Evolutionary conservation across 2,888 invertebrate species (phyloP).

Genomic region (Boloria selene): DNA sequence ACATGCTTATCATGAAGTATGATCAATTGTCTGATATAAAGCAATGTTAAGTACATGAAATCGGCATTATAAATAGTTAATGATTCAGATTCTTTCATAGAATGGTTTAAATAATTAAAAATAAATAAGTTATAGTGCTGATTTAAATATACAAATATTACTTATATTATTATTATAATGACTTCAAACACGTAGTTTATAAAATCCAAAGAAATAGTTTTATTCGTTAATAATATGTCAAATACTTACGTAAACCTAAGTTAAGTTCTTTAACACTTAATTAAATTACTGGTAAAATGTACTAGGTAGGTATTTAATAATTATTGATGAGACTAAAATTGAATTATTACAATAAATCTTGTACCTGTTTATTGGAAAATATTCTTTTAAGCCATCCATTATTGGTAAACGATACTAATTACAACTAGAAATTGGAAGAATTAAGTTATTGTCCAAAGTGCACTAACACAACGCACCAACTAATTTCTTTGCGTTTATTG

Average conservation of each 20-base stretch:
- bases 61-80: too few species aligned
- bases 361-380: conserved; percentile 30
- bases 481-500: conserved; percentile 13
- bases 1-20: conserved; percentile 14
- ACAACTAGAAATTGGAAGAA: conserved; percentile 2
- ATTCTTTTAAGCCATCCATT: conserved; percentile 23
- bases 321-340: not conserved
- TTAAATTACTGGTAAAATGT: too few species aligned
- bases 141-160: too few species aligned
- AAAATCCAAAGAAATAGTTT: too few species aligned
- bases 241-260: too few species aligned
- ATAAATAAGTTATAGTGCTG: too few species aligned
- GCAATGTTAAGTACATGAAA: not conserved
- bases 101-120: too few species aligned
- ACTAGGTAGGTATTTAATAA: not conserved
- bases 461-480: conserved; percentile 6
- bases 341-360: not conserved
- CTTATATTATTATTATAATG: too few species aligned
- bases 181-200: too few species aligned
- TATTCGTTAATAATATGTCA: too few species aligned
- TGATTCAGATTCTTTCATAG: too few species aligned
- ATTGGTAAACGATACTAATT: not conserved
- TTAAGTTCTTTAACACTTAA: too few species aligned
- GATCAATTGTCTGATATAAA: conserved; percentile 17
- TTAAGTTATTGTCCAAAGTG: conserved; percentile 1